Conservation (phyloP, 2,113 vertebrate species). For the Mellivora capensis region DNA sequence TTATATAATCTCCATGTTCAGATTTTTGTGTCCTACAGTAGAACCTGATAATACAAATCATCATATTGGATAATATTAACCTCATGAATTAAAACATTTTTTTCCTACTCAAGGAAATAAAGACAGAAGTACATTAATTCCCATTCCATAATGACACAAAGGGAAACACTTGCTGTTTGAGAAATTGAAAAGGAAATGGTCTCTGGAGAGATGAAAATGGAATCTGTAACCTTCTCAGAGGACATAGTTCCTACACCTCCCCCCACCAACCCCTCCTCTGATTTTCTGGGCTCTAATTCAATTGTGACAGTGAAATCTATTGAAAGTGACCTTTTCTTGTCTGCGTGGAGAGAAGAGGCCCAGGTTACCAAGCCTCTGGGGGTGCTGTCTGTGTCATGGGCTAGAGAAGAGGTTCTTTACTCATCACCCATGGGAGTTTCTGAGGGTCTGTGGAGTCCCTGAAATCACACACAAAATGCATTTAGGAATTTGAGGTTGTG, state of each 20-base stretch:
- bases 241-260: neutral
- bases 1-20: neutral
- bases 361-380: neutral
- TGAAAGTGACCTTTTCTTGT: neutral
- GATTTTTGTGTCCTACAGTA: neutral
- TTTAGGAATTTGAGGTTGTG: neutral
- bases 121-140: slow-evolving; percentile 11
- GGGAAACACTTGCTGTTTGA: neutral
- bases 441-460: neutral
- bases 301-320: neutral
- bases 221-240: neutral
- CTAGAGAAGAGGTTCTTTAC: neutral
- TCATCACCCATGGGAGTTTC: neutral
- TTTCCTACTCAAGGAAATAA: slow-evolving; percentile 22
- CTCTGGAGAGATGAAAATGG: slow-evolving; percentile 17
- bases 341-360: neutral
- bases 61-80: neutral
- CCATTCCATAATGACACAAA: neutral
- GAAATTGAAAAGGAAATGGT: neutral
- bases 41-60: neutral
- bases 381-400: neutral
- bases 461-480: neutral
- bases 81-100: neutral
- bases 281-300: neutral
- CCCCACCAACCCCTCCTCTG: neutral